Conservation (phyloP, 2,113 vertebrate species). For the Eonycteris spelaea region DNA sequence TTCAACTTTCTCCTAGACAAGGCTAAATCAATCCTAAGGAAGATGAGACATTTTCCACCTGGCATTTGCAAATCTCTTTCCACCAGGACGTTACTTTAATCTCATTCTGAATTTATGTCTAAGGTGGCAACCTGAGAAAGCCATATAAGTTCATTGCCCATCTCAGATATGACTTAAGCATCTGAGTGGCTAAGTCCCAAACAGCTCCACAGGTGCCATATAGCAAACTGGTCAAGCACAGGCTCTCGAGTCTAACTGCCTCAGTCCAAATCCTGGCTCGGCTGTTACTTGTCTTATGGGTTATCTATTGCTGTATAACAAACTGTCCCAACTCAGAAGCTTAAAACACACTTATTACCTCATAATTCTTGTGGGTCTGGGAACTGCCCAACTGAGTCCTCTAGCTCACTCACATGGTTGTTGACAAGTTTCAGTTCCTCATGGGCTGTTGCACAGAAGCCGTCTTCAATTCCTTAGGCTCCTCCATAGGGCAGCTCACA, state of each 20-base stretch:
- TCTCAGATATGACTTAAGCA: neutral
- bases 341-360: neutral
- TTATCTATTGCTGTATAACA: neutral
- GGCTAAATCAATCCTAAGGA: neutral
- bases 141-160: neutral
- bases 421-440: neutral
- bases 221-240: neutral
- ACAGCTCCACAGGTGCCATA: neutral
- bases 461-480: neutral
- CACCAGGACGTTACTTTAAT: neutral
- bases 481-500: neutral
- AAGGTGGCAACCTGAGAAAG: neutral
- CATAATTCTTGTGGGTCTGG: neutral
- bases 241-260: neutral
- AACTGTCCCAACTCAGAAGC: neutral
- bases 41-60: neutral
- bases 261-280: neutral
- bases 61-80: neutral
- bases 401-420: neutral
- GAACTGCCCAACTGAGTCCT: neutral
- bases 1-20: neutral
- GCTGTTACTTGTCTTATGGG: too few relatives aligned
- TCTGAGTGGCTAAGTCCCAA: neutral
- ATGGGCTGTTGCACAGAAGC: neutral
- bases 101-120: neutral